Conservation (phyloP, 1,140 invertebrate species). For the Temnothorax nylanderi region DNA sequence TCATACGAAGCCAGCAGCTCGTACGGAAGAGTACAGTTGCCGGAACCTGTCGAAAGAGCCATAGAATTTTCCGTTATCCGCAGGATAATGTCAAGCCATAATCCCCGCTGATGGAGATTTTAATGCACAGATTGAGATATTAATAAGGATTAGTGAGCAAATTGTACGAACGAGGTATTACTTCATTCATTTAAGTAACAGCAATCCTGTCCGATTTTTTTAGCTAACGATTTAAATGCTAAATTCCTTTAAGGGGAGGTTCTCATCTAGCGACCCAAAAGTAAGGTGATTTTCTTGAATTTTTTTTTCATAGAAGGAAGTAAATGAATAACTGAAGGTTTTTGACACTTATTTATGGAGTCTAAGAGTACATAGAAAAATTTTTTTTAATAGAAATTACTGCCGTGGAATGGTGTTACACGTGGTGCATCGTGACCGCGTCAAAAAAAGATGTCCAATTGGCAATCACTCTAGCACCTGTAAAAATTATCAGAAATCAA, state of each 20-base stretch:
- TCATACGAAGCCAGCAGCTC: conserved; percentile 34
- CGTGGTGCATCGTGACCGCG: too few species aligned
- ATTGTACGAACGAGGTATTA: background rate
- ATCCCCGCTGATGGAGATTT: background rate
- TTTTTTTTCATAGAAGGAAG: too few species aligned
- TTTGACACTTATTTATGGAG: too few species aligned
- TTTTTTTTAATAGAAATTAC: too few species aligned
- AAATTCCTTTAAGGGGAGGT: background rate
- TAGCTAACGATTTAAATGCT: background rate
- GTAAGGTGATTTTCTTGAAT: too few species aligned
- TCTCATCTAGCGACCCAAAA: too few species aligned
- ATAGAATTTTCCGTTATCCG: background rate
- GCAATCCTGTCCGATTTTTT: background rate
- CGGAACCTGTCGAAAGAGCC: conserved; percentile 36
- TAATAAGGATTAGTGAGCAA: background rate
- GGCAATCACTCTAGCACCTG: too few species aligned
- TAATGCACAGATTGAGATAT: background rate
- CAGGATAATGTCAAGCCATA: background rate
- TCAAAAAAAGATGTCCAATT: too few species aligned
- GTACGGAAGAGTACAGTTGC: conserved; percentile 55
- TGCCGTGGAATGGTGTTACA: too few species aligned
- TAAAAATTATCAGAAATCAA: too few species aligned
- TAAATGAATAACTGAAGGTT: too few species aligned
- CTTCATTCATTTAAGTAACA: background rate
- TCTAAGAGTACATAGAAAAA: too few species aligned